phyloP scores from a whole-genome alignment of 2,888 invertebrate genomes.

The Lampropteryx suffumata region DNA sequence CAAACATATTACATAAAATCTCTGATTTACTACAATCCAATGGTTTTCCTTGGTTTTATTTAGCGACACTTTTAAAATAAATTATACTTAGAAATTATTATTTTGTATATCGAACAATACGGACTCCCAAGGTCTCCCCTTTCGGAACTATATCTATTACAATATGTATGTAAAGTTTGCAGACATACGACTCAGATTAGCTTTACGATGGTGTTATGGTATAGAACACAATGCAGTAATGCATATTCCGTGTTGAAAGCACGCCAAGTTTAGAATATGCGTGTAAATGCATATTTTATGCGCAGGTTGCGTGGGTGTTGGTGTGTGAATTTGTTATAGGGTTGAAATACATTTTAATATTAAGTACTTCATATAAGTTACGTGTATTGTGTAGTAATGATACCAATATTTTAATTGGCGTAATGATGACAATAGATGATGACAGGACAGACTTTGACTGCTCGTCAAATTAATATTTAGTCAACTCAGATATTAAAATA shows the following conservation, averaged over 20 bases:
- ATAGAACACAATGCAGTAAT: conserved; percentile 36
- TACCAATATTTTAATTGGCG: too few relatives aligned
- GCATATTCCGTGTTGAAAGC: conserved; percentile 54
- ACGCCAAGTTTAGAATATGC: conserved; percentile 41
- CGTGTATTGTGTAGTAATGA: too few relatives aligned
- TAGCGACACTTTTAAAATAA: too few relatives aligned
- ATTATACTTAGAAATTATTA: neutral
- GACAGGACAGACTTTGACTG: too few relatives aligned
- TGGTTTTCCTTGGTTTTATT: neutral
- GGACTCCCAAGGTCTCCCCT: neutral
- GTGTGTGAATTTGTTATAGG: conserved; percentile 10
- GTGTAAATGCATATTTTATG: conserved; percentile 66
- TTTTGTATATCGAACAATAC: neutral
- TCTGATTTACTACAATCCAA: too few relatives aligned
- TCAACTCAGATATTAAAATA: too few relatives aligned
- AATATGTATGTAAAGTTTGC: conserved; percentile 13
- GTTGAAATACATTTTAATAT: neutral
- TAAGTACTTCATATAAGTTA: too few relatives aligned
- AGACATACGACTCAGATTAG: conserved; percentile 15
- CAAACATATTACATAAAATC: too few relatives aligned
- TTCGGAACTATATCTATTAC: neutral
- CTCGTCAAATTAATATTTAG: too few relatives aligned
- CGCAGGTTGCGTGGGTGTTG: conserved; percentile 42
- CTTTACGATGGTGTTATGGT: conserved; percentile 9
- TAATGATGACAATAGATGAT: too few relatives aligned